Evolutionary conservation across 2,113 vertebrate genomes (phyloP).

Genomic region (Callipepla squamata): DNA sequence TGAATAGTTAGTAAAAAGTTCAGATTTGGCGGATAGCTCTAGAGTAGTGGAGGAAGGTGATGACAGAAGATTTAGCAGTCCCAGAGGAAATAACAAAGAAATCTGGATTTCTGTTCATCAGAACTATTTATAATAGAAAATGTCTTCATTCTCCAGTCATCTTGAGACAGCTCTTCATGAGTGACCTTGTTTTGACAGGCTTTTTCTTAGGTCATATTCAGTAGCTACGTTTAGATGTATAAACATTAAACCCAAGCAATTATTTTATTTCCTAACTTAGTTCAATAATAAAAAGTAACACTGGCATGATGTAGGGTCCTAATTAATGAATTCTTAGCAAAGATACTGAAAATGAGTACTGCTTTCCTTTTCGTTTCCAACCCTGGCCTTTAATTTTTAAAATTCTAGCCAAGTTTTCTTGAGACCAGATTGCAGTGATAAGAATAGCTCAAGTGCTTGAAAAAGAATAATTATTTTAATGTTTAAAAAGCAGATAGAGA

Average conservation of each 20-base stretch:
- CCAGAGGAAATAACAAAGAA: neutral
- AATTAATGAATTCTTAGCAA: conserved; percentile 45
- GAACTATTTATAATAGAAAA: neutral
- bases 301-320: neutral
- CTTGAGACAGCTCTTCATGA: neutral
- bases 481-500: neutral
- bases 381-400: conserved; percentile 46
- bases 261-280: neutral
- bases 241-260: neutral
- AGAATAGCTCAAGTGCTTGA: conserved; percentile 37
- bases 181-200: neutral
- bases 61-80: neutral
- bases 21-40: neutral
- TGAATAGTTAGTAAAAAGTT: neutral
- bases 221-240: neutral
- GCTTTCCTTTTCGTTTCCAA: conserved; percentile 35
- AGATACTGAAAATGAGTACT: conserved; percentile 6
- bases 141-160: neutral
- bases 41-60: neutral
- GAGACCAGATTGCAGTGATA: conserved; percentile 56
- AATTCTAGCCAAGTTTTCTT: conserved; percentile 53
- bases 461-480: conserved; percentile 26
- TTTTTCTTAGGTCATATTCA: neutral
- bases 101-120: neutral
- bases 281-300: neutral